Conservation (phyloP, 2,797 vertebrate species). For the Phalloptychus januarius region DNA sequence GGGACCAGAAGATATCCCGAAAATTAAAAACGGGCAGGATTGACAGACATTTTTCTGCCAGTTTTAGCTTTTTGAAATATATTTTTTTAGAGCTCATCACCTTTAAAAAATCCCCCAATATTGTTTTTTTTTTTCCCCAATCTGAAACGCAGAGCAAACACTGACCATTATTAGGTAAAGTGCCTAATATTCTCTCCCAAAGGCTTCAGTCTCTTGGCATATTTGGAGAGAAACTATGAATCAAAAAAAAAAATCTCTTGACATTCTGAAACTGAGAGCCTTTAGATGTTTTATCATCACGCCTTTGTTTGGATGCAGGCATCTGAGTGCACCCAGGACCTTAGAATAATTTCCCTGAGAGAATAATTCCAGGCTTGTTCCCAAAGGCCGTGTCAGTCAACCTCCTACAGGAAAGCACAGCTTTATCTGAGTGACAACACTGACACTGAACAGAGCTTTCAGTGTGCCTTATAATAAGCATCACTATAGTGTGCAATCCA, state of each 20-base stretch:
- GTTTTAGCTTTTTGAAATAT: not conserved
- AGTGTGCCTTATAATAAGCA: constrained; percentile 56
- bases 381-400: constrained; percentile 49
- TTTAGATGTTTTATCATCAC: not conserved
- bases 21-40: constrained; percentile 8
- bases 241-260: not conserved
- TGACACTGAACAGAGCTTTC: constrained; percentile 60
- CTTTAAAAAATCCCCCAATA: not conserved
- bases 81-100: not conserved
- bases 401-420: constrained; percentile 66
- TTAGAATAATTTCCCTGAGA: constrained; percentile 36
- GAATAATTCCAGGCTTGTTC: constrained; percentile 46
- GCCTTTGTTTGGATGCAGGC: constrained; percentile 20
- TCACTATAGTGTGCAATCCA: constrained; percentile 62
- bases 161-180: not conserved
- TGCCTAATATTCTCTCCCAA: not conserved
- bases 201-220: not conserved
- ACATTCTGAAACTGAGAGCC: not conserved
- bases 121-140: not conserved
- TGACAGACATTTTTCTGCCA: not conserved
- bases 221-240: not conserved
- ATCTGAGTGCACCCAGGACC: constrained; percentile 22
- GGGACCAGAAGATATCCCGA: constrained; percentile 2
- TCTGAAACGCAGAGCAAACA: not conserved
- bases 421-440: constrained; percentile 67